Percentiles rank a stretch among this genome's conserved stretches.
phyloP scores from a whole-genome alignment of 2,113 vertebrate species.

The Narcine bancroftii region DNA sequence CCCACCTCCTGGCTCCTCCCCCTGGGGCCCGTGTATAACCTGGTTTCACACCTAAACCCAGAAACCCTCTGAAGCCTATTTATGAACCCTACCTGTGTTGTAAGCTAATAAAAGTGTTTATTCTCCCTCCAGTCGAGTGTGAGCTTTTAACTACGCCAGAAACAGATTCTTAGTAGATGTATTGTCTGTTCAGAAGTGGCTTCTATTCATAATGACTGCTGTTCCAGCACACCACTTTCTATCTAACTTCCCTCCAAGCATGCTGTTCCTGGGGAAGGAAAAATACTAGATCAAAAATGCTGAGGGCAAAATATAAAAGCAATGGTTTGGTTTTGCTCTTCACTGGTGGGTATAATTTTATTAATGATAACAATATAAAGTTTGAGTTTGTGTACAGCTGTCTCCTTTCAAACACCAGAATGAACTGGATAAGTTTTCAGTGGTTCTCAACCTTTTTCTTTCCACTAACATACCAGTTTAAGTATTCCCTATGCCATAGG shows the following conservation, averaged over 20 bases:
- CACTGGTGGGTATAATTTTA: neutral
- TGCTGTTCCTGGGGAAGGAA: neutral
- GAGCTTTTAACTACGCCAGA: too few relatives aligned
- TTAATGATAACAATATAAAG: neutral
- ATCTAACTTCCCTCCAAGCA: neutral
- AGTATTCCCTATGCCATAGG: too few relatives aligned
- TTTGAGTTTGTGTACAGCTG: neutral
- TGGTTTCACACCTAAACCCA: too few relatives aligned
- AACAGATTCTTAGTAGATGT: neutral
- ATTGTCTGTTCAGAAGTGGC: neutral
- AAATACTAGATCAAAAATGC: neutral
- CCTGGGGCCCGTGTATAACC: too few relatives aligned
- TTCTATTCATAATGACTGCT: neutral
- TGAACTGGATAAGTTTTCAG: neutral
- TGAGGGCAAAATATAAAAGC: neutral
- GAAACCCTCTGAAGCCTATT: too few relatives aligned
- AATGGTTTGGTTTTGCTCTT: neutral
- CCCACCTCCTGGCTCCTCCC: too few relatives aligned
- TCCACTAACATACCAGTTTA: too few relatives aligned
- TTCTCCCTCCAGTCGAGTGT: too few relatives aligned
- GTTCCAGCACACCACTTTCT: too few relatives aligned
- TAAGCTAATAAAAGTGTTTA: too few relatives aligned
- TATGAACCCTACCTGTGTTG: too few relatives aligned
- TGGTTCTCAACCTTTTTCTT: too few relatives aligned
- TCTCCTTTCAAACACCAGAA: neutral